A percentile compares a stretch with the other conserved stretches of the same genome.
Evolutionary conservation across 2,797 vertebrate species (phyloP).

Genomic region (Choloepus didactylus): DNA sequence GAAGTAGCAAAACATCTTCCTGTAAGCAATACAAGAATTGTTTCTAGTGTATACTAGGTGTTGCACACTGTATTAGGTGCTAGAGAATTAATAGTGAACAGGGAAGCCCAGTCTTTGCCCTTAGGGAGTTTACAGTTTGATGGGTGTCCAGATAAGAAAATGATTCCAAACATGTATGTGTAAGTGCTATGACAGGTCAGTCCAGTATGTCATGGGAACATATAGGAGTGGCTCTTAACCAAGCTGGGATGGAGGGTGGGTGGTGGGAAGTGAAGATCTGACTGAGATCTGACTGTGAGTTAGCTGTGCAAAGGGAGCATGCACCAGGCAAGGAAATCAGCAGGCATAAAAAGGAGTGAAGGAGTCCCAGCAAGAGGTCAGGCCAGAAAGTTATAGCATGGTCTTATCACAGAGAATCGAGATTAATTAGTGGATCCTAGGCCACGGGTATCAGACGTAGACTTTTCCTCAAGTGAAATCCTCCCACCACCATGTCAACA

Average conservation of each 20-base stretch:
- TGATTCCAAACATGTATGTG: background rate
- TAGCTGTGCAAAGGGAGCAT: background rate
- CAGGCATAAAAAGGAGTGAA: background rate
- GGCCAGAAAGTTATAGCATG: background rate
- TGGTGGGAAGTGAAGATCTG: background rate
- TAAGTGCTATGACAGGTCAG: background rate
- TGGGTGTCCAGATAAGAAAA: background rate
- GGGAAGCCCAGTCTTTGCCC: background rate
- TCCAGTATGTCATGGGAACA: background rate
- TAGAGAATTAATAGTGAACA: background rate
- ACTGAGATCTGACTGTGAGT: background rate
- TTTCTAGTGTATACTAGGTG: background rate
- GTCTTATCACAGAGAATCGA: background rate
- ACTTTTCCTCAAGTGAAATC: background rate
- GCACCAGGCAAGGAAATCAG: background rate
- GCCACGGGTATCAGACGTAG: background rate
- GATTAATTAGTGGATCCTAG: background rate
- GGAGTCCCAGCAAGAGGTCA: background rate
- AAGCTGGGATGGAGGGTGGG: background rate
- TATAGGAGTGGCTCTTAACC: background rate
- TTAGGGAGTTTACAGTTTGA: background rate
- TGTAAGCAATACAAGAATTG: conserved; percentile 13
- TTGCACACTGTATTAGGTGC: background rate
- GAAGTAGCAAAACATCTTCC: background rate
- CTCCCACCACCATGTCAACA: background rate